Conservation (phyloP, 2,797 vertebrate species). For the Urophycis tenuis region DNA sequence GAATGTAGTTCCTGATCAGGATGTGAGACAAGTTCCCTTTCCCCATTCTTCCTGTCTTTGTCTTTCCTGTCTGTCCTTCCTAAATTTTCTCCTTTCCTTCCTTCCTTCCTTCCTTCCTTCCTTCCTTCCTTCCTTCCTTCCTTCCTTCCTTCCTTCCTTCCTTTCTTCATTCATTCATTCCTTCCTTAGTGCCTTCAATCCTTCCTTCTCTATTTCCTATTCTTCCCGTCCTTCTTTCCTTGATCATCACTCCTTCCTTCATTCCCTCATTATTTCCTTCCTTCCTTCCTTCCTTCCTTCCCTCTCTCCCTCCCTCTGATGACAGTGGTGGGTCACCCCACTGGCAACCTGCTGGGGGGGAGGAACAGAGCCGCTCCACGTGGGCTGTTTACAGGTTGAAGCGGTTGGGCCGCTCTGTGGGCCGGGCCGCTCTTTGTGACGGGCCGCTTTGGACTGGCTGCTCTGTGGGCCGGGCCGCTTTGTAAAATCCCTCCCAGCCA, state of each 20-base stretch:
- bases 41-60: neutral
- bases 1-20: constrained; percentile 27
- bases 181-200: too few relatives aligned
- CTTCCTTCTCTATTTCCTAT: neutral
- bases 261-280: neutral
- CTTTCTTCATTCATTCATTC: too few relatives aligned
- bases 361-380: constrained; percentile 21
- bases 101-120: neutral
- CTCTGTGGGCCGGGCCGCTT: constrained; percentile 32
- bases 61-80: neutral
- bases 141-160: neutral
- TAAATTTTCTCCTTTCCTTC: neutral
- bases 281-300: neutral
- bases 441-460: constrained; percentile 33
- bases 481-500: constrained; percentile 41
- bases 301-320: neutral
- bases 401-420: constrained; percentile 38
- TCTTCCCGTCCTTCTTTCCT: neutral
- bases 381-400: constrained; percentile 45
- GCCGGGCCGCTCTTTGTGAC: constrained; percentile 36
- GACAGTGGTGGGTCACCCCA: neutral
- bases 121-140: neutral
- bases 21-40: constrained; percentile 5
- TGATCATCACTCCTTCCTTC: neutral
- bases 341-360: neutral